phyloP scores from a whole-genome alignment of 2,888 invertebrate species.

The Iselma pallidipennis region DNA sequence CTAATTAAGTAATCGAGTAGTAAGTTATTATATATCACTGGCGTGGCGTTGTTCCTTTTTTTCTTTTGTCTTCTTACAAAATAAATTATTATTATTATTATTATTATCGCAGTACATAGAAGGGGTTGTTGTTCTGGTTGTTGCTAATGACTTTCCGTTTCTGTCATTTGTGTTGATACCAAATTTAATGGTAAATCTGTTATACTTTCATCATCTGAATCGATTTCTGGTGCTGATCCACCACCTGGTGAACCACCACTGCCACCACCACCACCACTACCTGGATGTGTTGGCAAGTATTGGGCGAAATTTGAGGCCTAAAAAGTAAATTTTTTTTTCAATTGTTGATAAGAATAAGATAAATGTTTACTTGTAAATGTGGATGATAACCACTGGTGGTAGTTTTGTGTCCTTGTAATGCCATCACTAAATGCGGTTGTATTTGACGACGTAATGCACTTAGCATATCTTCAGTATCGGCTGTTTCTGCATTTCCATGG shows the following conservation, averaged over 20 bases:
- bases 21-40: conserved; percentile 36
- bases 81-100: too few species aligned
- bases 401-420: conserved; percentile 62
- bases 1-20: conserved; percentile 34
- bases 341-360: conserved; percentile 22
- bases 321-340: background rate
- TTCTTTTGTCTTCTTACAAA: too few species aligned
- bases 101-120: too few species aligned
- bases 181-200: conserved; percentile 71
- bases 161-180: conserved; percentile 70
- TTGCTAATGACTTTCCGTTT: conserved; percentile 57
- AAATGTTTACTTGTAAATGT: conserved; percentile 28
- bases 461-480: conserved; percentile 65
- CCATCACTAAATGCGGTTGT: conserved; percentile 72
- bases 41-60: conserved; percentile 17
- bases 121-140: conserved; percentile 1
- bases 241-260: conserved; percentile 45
- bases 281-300: conserved; percentile 47
- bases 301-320: conserved; percentile 53
- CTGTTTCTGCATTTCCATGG: conserved; percentile 48
- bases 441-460: conserved; percentile 70
- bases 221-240: conserved; percentile 47
- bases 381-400: conserved; percentile 31
- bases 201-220: conserved; percentile 59
- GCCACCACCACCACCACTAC: conserved; percentile 41